A percentile compares a stretch with the other conserved stretches of the same genome.
Evolutionary conservation across 1,140 invertebrate genomes (phyloP).

Genomic region (Charaxes varanes): DNA sequence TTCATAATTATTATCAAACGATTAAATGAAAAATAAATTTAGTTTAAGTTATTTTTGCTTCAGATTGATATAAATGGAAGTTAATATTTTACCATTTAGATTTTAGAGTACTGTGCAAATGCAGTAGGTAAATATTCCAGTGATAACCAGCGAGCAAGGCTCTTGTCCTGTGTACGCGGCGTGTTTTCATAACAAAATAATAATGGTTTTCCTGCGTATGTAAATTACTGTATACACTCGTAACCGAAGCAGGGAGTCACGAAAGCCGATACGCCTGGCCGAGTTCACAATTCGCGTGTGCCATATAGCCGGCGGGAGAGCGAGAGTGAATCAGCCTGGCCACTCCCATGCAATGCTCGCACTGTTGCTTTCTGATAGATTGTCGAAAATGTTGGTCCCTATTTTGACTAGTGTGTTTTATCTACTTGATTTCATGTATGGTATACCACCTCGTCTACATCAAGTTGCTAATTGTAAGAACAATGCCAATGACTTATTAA

Average conservation of each 20-base stretch:
- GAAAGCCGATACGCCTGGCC: conserved; percentile 41
- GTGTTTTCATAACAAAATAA: conserved; percentile 17
- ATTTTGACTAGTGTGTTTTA: too few species aligned
- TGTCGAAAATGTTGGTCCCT: too few species aligned
- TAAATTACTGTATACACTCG: conserved; percentile 35
- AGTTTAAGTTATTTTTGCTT: too few species aligned
- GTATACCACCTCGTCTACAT: too few species aligned
- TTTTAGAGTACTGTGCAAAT: not conserved
- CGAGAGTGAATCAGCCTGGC: conserved; percentile 46
- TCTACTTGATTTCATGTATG: too few species aligned
- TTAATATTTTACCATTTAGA: conserved; percentile 1
- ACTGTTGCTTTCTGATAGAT: conserved; percentile 5
- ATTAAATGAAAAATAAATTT: too few species aligned
- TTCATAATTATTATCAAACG: too few species aligned
- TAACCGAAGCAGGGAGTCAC: conserved; percentile 38
- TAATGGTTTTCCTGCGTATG: conserved; percentile 22
- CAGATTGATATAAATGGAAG: too few species aligned
- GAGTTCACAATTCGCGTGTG: conserved; percentile 30
- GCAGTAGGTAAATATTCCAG: not conserved
- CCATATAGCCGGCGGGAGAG: conserved; percentile 40
- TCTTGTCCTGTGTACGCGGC: conserved; percentile 1
- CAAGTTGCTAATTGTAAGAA: too few species aligned
- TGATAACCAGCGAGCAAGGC: conserved; percentile 2
- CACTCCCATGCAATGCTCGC: conserved; percentile 25
- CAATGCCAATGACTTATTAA: too few species aligned